phyloP scores from a whole-genome alignment of 2,888 invertebrate genomes.

The Leptinotarsa peninsularis region DNA sequence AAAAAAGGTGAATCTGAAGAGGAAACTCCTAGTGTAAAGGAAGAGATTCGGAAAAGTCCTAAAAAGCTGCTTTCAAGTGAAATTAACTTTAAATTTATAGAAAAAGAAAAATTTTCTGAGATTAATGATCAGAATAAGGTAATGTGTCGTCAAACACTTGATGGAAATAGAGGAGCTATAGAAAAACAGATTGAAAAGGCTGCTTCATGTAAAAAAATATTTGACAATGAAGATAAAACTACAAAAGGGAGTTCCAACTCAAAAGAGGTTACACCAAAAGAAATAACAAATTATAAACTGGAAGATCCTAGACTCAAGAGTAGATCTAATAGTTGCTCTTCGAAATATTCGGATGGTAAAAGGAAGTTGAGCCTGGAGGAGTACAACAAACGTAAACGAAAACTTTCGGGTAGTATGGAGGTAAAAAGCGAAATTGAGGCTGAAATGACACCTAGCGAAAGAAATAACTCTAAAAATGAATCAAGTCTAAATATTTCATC shows the following conservation, averaged over 20 bases:
- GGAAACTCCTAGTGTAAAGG: not conserved
- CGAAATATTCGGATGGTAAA: conserved; percentile 36
- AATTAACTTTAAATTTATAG: not conserved
- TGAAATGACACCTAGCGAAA: conserved; percentile 22
- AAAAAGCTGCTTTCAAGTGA: not conserved
- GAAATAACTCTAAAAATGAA: not conserved
- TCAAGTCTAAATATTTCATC: not conserved
- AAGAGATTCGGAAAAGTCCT: not conserved
- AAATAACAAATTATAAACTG: conserved; percentile 23
- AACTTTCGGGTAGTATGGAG: conserved; percentile 32
- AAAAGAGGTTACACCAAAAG: conserved; percentile 7
- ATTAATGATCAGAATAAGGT: not conserved
- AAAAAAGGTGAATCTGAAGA: conserved; percentile 11
- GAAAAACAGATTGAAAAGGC: not conserved
- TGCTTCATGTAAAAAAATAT: not conserved
- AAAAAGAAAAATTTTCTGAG: not conserved
- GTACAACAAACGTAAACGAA: conserved; percentile 56
- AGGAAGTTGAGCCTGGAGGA: conserved; percentile 55
- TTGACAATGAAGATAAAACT: not conserved
- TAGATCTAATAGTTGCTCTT: conserved; percentile 13
- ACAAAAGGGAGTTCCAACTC: conserved; percentile 3
- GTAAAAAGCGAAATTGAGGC: conserved; percentile 28
- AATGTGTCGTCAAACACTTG: too few relatives aligned
- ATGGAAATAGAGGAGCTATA: too few relatives aligned
- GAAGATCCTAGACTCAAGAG: conserved; percentile 34